Evolutionary conservation across 2,888 invertebrate genomes (phyloP).

Genomic region (Thysanoteuthis rhombus): DNA sequence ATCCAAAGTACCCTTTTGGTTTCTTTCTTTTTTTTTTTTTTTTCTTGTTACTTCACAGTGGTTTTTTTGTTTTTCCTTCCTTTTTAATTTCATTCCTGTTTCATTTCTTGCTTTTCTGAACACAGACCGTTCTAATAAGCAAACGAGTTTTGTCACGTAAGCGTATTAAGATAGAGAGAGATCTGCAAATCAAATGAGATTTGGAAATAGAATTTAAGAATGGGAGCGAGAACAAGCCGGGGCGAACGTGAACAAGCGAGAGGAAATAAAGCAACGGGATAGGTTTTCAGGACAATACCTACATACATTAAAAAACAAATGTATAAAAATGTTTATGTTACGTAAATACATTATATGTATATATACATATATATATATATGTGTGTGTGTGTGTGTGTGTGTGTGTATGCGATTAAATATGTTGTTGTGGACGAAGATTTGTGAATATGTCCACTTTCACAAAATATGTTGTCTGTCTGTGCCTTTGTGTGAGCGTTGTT

Average conservation of each 20-base stretch:
- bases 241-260: not conserved
- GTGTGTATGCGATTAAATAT: too few species aligned
- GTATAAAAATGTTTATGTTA: not conserved
- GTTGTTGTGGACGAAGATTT: not conserved
- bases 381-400: too few species aligned
- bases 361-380: not conserved
- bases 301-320: not conserved
- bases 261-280: not conserved
- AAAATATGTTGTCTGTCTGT: not conserved
- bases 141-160: conserved; percentile 12
- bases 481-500: not conserved
- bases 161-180: not conserved
- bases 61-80: not conserved
- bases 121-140: not conserved
- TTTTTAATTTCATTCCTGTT: not conserved
- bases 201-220: not conserved
- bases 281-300: not conserved
- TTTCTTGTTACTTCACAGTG: not conserved
- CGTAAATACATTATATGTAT: not conserved
- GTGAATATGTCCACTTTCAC: not conserved
- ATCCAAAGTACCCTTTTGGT: not conserved
- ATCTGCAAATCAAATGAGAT: not conserved
- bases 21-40: not conserved
- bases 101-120: not conserved
- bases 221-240: not conserved